Conservation (phyloP, 2,113 vertebrate species). For the Parus major region DNA sequence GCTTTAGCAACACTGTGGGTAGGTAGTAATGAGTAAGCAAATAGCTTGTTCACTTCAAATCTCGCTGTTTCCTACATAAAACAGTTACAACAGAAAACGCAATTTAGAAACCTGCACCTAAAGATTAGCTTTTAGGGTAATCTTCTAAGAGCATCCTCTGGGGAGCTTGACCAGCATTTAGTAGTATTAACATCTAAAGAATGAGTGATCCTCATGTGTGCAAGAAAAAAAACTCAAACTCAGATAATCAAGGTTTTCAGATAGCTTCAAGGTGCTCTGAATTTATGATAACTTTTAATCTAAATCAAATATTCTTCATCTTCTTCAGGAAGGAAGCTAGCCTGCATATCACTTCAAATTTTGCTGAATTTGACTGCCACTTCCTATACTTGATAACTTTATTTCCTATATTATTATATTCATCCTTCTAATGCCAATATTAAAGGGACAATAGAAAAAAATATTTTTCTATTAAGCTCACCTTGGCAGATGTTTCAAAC, state of each 20-base stretch:
- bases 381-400: background rate
- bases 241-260: background rate
- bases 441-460: background rate
- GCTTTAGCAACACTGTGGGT: background rate
- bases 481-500: conserved; percentile 99
- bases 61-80: background rate
- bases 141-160: background rate
- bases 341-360: background rate
- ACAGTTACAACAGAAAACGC: background rate
- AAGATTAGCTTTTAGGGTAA: background rate
- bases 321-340: background rate
- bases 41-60: background rate
- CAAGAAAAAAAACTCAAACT: background rate
- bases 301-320: background rate
- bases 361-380: background rate
- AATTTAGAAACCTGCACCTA: background rate
- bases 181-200: background rate
- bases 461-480: conserved; percentile 52
- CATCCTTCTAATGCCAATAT: background rate
- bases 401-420: background rate
- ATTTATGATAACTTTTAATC: background rate
- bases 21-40: background rate
- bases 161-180: background rate
- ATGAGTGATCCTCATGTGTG: background rate
- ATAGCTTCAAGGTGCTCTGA: background rate